phyloP scores from a whole-genome alignment of 2,888 invertebrate species.

The Pyrrhia umbra region DNA sequence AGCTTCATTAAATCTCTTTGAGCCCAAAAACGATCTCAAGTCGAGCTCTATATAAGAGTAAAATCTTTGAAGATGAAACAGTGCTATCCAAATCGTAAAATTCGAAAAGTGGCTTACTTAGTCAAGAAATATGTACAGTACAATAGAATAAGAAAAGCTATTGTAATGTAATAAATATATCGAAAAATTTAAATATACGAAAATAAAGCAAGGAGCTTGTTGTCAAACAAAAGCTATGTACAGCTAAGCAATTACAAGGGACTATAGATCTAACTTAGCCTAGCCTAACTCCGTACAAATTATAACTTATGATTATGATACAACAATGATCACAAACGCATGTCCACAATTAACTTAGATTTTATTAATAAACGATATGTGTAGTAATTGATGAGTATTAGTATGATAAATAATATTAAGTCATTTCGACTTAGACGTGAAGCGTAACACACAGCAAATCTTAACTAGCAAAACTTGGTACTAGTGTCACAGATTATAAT shows the following conservation, averaged over 20 bases:
- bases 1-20: constrained; percentile 13
- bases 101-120: constrained; percentile 79
- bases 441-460: constrained; percentile 85
- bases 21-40: constrained; percentile 38
- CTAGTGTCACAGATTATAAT: constrained; percentile 74
- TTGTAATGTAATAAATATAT: constrained; percentile 73
- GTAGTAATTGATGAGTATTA: constrained; percentile 85
- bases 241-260: constrained; percentile 69
- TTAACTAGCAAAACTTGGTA: constrained; percentile 87
- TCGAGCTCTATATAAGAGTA: constrained; percentile 55
- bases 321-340: constrained; percentile 81
- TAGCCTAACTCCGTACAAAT: constrained; percentile 72
- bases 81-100: constrained; percentile 68
- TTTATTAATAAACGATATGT: constrained; percentile 80
- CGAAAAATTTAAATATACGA: constrained; percentile 74
- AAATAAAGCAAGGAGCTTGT: constrained; percentile 69
- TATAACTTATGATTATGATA: constrained; percentile 69
- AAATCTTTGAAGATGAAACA: constrained; percentile 65
- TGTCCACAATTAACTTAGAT: constrained; percentile 75
- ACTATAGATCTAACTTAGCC: constrained; percentile 68
- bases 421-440: constrained; percentile 66
- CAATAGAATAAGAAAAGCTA: constrained; percentile 67
- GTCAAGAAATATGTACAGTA: constrained; percentile 80
- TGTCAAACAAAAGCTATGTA: constrained; percentile 68
- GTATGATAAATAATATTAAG: constrained; percentile 72